phyloP scores from a whole-genome alignment of 2,888 invertebrate species.

The Malthinus flaveolus region DNA sequence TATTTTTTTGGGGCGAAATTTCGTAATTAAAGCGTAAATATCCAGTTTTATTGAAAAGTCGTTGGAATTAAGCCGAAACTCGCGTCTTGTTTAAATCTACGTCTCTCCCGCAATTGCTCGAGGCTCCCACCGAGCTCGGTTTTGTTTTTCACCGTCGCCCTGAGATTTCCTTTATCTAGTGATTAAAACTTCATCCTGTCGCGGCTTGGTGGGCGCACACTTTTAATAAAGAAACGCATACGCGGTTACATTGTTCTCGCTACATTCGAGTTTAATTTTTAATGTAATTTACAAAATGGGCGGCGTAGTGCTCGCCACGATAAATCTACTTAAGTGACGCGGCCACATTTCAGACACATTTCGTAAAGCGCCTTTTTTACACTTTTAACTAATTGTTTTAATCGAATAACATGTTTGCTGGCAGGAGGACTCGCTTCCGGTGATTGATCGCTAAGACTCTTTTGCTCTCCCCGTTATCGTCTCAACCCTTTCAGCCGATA shows the following conservation, averaged over 20 bases:
- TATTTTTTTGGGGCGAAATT: too few species aligned
- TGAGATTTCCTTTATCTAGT: constrained; percentile 56
- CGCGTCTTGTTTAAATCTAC: constrained; percentile 37
- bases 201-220: constrained; percentile 50
- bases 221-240: constrained; percentile 52
- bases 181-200: constrained; percentile 58
- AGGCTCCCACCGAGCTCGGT: constrained; percentile 44
- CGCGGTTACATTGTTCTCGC: constrained; percentile 46
- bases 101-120: constrained; percentile 44
- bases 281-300: constrained; percentile 51
- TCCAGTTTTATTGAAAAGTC: constrained; percentile 8
- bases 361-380: constrained; percentile 30
- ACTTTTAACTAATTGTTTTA: constrained; percentile 46
- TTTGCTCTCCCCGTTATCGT: constrained; percentile 26
- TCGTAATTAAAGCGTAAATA: too few species aligned
- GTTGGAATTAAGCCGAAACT: constrained; percentile 19
- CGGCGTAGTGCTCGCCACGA: constrained; percentile 34
- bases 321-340: constrained; percentile 35
- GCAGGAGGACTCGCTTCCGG: constrained; percentile 31
- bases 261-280: constrained; percentile 48
- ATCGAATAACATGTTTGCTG: constrained; percentile 42
- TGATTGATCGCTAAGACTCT: constrained; percentile 39
- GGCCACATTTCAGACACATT: constrained; percentile 29
- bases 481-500: constrained; percentile 43
- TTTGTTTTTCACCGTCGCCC: constrained; percentile 53